Evolutionary conservation across 1,140 invertebrate species (phyloP).

Genomic region (Drosophila azteca): DNA sequence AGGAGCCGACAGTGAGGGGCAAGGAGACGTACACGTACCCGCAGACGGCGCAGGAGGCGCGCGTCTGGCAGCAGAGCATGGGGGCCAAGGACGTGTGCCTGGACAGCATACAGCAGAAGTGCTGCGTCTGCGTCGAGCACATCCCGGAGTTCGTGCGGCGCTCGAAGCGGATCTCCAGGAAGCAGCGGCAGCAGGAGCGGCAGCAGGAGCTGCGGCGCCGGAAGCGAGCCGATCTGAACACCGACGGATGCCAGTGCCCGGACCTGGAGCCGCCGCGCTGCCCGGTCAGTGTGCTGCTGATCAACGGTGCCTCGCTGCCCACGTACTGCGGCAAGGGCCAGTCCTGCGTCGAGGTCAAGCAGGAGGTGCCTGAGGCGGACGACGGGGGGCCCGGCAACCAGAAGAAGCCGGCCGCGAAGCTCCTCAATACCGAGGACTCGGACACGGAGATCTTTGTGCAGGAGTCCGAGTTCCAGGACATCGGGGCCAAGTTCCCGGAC

Average conservation of each 20-base stretch:
- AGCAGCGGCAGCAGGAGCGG: background rate
- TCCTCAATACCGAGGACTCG: conserved; percentile 3
- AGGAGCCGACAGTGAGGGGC: background rate
- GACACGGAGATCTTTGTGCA: conserved; percentile 57
- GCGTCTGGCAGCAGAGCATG: conserved; percentile 64
- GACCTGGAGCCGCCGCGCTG: conserved; percentile 4
- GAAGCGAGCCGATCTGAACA: background rate
- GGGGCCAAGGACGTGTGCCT: conserved; percentile 33
- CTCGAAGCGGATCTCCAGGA: conserved; percentile 33
- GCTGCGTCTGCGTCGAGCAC: conserved; percentile 66
- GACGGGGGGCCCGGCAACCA: background rate
- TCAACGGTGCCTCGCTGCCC: conserved; percentile 46
- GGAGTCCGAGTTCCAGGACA: conserved; percentile 49
- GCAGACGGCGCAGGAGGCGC: conserved; percentile 52
- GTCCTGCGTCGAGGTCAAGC: background rate
- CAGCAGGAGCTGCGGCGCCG: background rate
- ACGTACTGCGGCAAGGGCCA: conserved; percentile 33
- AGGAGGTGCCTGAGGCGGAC: too few species aligned
- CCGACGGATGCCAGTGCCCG: conserved; percentile 22
- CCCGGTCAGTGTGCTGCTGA: conserved; percentile 51
- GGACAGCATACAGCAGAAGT: conserved; percentile 39
- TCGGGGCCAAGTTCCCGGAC: conserved; percentile 37
- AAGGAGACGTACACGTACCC: conserved; percentile 53
- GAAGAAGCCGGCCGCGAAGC: conserved; percentile 1
- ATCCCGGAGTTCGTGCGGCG: conserved; percentile 64